Conservation (phyloP, 2,888 invertebrate genomes). For the Notodonta ziczac region DNA sequence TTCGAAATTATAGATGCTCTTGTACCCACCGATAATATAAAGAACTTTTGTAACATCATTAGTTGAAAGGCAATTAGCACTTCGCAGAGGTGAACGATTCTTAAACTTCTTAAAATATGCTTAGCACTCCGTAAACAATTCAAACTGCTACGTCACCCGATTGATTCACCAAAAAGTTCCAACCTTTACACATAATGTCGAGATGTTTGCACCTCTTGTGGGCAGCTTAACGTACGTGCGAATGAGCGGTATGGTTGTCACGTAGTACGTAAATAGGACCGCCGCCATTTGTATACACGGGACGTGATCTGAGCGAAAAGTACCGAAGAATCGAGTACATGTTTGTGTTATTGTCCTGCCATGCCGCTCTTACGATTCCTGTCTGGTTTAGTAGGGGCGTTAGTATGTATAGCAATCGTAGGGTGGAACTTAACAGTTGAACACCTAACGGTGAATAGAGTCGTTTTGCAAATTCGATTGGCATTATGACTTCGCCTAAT, state of each 20-base stretch:
- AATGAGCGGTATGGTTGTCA: slow-evolving; percentile 30
- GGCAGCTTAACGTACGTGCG: slow-evolving; percentile 26
- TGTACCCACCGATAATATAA: too few species aligned
- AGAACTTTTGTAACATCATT: too few species aligned
- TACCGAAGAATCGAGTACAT: slow-evolving; percentile 7
- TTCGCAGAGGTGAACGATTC: too few species aligned
- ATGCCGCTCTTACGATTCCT: neutral
- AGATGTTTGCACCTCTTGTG: slow-evolving; percentile 24
- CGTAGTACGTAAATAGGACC: slow-evolving; percentile 28
- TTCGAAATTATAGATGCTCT: too few species aligned
- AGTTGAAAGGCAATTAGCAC: too few species aligned
- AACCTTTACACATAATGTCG: neutral
- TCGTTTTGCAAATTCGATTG: neutral
- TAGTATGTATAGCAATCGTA: neutral
- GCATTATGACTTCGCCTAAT: too few species aligned
- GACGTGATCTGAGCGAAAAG: slow-evolving; percentile 29
- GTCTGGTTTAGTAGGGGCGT: neutral
- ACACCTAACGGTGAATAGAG: neutral
- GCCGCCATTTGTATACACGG: slow-evolving; percentile 27
- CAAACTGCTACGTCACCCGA: too few species aligned
- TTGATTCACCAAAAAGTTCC: too few species aligned
- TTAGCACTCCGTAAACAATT: too few species aligned
- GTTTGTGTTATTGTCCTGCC: slow-evolving; percentile 2
- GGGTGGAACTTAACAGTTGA: neutral
- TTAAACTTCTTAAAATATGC: too few species aligned